A percentile compares a stretch with the other conserved stretches of the same genome.
phyloP scores from a whole-genome alignment of 64 coral and sea anemone genomes.

The Porites lutea region DNA sequence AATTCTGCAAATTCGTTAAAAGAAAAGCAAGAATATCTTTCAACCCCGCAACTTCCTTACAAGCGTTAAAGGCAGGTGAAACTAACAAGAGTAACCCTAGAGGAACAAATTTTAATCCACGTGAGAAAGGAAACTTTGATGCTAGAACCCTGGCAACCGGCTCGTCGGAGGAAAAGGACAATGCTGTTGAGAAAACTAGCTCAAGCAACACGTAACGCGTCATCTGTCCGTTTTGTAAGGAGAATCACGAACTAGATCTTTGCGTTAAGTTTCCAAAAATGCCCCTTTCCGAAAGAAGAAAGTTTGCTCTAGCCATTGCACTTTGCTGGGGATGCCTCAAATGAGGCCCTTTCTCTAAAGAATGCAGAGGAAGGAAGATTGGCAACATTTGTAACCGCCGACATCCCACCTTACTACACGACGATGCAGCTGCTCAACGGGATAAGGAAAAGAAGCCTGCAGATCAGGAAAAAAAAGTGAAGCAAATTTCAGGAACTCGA shows the following conservation, averaged over 20 bases:
- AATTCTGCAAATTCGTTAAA: too few relatives aligned
- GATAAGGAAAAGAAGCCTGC: not conserved
- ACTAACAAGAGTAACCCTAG: not conserved
- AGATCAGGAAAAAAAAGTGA: too few relatives aligned
- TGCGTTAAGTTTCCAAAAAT: not conserved
- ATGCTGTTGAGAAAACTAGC: too few relatives aligned
- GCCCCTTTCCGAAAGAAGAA: not conserved
- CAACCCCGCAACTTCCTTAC: not conserved
- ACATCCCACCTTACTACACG: slow-evolving; percentile 7
- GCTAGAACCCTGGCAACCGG: not conserved
- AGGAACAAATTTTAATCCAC: not conserved
- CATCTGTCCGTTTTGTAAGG: not conserved
- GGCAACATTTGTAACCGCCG: not conserved
- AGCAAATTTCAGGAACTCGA: not conserved
- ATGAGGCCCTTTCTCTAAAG: slow-evolving; percentile 3
- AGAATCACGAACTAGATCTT: not conserved
- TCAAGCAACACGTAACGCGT: not conserved
- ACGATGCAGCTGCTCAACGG: not conserved
- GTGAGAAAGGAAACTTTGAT: not conserved
- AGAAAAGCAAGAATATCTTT: too few relatives aligned
- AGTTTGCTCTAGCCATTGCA: not conserved
- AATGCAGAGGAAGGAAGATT: slow-evolving; percentile 9
- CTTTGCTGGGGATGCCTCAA: slow-evolving; percentile 1
- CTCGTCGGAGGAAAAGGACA: not conserved
- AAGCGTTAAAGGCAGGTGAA: not conserved